Conservation (phyloP, 1,140 invertebrate genomes). For the Plectrocnemia conspersa region DNA sequence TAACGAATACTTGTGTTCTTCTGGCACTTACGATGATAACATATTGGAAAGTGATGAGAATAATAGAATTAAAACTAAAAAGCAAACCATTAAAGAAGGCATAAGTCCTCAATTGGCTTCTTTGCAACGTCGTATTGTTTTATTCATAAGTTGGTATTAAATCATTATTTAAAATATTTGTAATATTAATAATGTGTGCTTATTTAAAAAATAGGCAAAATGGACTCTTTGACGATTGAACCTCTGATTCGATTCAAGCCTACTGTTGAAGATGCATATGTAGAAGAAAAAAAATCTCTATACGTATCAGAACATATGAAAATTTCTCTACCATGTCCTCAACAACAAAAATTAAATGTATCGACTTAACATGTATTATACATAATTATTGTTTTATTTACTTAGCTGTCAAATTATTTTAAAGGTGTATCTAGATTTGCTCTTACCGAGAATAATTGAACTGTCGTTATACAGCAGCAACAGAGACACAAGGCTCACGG, state of each 20-base stretch:
- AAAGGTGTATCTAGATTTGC: conserved; percentile 30
- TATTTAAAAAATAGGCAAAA: conserved; percentile 25
- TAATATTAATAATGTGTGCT: background rate
- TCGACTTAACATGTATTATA: background rate
- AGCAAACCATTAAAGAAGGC: conserved; percentile 1
- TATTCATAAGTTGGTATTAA: conserved; percentile 24
- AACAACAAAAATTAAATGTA: conserved; percentile 26
- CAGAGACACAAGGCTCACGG: conserved; percentile 28
- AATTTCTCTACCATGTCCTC: conserved; percentile 27
- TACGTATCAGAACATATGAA: conserved; percentile 22
- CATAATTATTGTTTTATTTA: background rate
- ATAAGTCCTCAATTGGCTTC: conserved; percentile 19
- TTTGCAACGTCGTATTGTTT: conserved; percentile 27
- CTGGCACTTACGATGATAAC: conserved; percentile 25
- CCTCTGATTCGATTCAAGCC: conserved; percentile 4
- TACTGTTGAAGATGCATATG: background rate
- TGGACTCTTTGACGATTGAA: conserved; percentile 26
- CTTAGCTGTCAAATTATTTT: background rate
- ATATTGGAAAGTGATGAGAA: conserved; percentile 1
- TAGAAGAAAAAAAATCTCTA: conserved; percentile 15
- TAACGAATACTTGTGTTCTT: conserved; percentile 33
- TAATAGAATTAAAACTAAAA: background rate
- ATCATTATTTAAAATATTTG: background rate
- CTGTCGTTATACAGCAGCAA: conserved; percentile 27
- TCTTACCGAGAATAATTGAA: conserved; percentile 23